Evolutionary conservation across 2,797 vertebrate species (phyloP), one percentile per base, ranked within the genome.

Genomic region (Poeciliopsis paucimaculata): DNA sequence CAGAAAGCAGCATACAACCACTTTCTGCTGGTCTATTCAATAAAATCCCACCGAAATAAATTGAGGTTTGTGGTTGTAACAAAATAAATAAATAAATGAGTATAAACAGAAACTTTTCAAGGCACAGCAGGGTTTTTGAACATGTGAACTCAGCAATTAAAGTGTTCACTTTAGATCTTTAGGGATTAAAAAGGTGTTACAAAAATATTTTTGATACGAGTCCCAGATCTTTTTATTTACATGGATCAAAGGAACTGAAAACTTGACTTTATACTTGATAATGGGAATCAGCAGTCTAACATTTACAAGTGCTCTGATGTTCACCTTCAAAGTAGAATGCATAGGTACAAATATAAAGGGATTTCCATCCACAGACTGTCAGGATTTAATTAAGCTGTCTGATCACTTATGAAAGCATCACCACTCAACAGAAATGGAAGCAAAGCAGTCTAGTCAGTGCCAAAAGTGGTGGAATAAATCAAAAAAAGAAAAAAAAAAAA

Each of bases 371-470:
- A 75, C 10, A 81, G 20, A 36, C 62, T 76, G 72, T 77, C 71
- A 64, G 72, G 4, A 39, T 82, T 84, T 80, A 83, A 86, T 90
- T 39, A 89, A 80, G 20, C 66, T 47, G 57, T 80, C 45, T 55
- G 77, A 84, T 86, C 78, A 51, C 81, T 88, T 72, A 84, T 86
- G 62, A 86, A 88, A 77, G 70, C 77, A 60, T 75, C 49, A 6
- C 23, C 45, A 64, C 34, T 49, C 51, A 78, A 47, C 28, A 18
- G 73, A 81, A 77, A 75, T 72, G 12, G 78, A 78, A 88, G 36
- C 62, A 77, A 57, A 73, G 49, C 43, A 4, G 26, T 41, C 10
- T n/a, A 3, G 18, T 75, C 45, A 18, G 64, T n/a, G 75, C 80
- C 75, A 86, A 80, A 77, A 62, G 73, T 76, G 71, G 78, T 77